Percentiles rank a stretch among this genome's conserved stretches.
Conservation (phyloP, 2,888 invertebrate species). For the Parelbella ahira region DNA sequence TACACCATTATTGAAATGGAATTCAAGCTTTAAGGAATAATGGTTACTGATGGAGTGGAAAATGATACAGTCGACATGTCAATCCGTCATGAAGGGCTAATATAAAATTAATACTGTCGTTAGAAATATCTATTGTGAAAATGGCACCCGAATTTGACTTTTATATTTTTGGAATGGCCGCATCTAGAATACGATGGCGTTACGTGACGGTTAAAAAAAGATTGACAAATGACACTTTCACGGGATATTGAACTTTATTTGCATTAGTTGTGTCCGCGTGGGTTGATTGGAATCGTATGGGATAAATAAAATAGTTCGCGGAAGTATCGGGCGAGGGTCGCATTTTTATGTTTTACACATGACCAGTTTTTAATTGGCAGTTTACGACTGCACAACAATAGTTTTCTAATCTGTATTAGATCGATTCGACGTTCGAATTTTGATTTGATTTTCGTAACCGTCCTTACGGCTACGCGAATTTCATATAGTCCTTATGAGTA, state of each 20-base stretch:
- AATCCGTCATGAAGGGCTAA: conserved; percentile 72
- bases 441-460: conserved; percentile 30
- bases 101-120: conserved; percentile 71
- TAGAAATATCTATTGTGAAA: conserved; percentile 28
- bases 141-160: conserved; percentile 44
- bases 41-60: conserved; percentile 73
- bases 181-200: too few relatives aligned
- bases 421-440: conserved; percentile 39
- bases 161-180: too few relatives aligned
- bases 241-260: too few relatives aligned
- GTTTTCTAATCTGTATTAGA: conserved; percentile 47
- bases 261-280: conserved; percentile 2
- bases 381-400: conserved; percentile 40
- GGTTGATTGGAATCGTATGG: conserved; percentile 24
- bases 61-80: conserved; percentile 71
- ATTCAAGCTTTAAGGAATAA: conserved; percentile 49
- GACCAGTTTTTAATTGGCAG: conserved; percentile 56
- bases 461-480: background rate
- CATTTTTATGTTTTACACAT: conserved; percentile 54
- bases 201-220: too few relatives aligned
- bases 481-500: background rate
- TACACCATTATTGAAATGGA: conserved; percentile 29
- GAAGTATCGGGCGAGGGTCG: conserved; percentile 43
- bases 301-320: conserved; percentile 36
- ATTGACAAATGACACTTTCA: too few relatives aligned